Evolutionary conservation across 2,113 vertebrate species (phyloP).

Genomic region (Limnothrissa miodon): DNA sequence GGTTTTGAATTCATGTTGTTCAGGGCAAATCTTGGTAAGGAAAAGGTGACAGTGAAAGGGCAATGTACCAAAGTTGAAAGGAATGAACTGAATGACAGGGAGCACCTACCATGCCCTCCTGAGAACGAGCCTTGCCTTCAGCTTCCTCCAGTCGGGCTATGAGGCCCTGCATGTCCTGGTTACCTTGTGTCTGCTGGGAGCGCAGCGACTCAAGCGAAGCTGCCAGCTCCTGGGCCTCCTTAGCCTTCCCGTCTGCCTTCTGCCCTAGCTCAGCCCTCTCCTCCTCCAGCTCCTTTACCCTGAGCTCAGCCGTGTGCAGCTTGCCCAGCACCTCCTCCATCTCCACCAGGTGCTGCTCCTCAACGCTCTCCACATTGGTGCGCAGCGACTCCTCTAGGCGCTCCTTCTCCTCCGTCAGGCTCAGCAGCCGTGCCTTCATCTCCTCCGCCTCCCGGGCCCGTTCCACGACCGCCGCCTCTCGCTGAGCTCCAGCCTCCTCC

Average conservation of each 20-base stretch:
- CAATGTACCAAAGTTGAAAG: not conserved
- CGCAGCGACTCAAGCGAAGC: slow-evolving; percentile 74
- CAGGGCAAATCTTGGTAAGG: slow-evolving; percentile 45
- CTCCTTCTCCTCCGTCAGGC: slow-evolving; percentile 81
- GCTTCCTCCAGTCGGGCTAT: slow-evolving; percentile 77
- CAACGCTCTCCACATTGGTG: slow-evolving; percentile 79
- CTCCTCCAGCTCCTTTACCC: slow-evolving; percentile 88
- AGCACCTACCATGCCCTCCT: slow-evolving; percentile 82
- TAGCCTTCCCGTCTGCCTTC: slow-evolving; percentile 70
- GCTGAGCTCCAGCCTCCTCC: slow-evolving; percentile 68
- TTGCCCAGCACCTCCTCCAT: slow-evolving; percentile 94
- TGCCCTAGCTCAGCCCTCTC: slow-evolving; percentile 70
- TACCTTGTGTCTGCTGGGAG: slow-evolving; percentile 81
- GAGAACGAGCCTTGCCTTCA: slow-evolving; percentile 73
- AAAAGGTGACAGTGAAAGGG: not conserved
- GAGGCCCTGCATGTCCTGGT: slow-evolving; percentile 77
- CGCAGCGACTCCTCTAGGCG: slow-evolving; percentile 76
- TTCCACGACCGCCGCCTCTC: slow-evolving; percentile 65
- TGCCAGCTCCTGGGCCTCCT: slow-evolving; percentile 76
- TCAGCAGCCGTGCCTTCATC: slow-evolving; percentile 69
- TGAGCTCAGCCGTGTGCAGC: slow-evolving; percentile 84
- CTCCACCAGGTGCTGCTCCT: slow-evolving; percentile 96
- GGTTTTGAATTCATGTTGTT: slow-evolving; percentile 33
- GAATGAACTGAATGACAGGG: not conserved
- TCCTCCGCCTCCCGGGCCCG: slow-evolving; percentile 70